Evolutionary conservation across 2,797 vertebrate genomes (phyloP).

Genomic region (Pangasius djambal): DNA sequence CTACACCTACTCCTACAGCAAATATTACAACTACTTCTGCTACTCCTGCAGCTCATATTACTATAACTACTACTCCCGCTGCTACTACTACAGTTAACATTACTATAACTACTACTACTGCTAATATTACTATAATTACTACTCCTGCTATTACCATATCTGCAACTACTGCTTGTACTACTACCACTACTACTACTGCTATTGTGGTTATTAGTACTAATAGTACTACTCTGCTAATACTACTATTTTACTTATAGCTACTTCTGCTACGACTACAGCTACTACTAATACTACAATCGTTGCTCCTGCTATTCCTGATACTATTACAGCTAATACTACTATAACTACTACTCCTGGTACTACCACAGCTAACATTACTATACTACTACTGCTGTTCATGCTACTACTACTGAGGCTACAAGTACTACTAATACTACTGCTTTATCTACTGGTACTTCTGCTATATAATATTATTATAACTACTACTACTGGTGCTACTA

Average conservation of each 20-base stretch:
- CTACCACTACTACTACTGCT: background rate
- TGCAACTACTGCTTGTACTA: background rate
- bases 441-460: background rate
- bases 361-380: background rate
- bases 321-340: background rate
- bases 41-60: background rate
- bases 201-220: background rate
- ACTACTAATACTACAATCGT: background rate
- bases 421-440: background rate
- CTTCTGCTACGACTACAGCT: background rate
- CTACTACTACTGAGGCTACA: background rate
- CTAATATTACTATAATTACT: background rate
- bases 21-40: background rate
- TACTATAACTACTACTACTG: background rate
- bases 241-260: background rate
- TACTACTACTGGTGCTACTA: background rate
- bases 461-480: background rate
- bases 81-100: background rate
- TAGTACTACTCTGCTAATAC: background rate
- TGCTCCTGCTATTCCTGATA: background rate
- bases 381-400: background rate
- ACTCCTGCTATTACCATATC: background rate
- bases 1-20: background rate
- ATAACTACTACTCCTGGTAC: background rate
- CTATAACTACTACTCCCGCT: background rate